Conservation (phyloP, 2,888 invertebrate genomes). For the Trissolcus brochymenae region DNA sequence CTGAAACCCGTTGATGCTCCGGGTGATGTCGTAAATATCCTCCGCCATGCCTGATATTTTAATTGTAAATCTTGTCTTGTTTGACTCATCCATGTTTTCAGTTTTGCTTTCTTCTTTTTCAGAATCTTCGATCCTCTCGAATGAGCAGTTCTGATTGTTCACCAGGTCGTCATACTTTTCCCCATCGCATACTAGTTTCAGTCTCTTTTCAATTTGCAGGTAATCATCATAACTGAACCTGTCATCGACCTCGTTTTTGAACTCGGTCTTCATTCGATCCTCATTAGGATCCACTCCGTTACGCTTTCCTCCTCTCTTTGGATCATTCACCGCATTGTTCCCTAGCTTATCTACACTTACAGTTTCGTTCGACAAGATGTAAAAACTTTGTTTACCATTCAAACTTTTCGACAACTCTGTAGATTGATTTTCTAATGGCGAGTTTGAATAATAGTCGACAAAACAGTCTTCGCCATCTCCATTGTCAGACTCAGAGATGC, state of each 20-base stretch:
- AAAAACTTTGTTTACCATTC: slow-evolving; percentile 20
- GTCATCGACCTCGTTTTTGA: slow-evolving; percentile 60
- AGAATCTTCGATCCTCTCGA: not conserved
- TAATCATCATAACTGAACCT: slow-evolving; percentile 60
- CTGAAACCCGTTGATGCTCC: slow-evolving; percentile 35
- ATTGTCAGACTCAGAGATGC: slow-evolving; percentile 54
- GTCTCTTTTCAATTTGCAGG: slow-evolving; percentile 68
- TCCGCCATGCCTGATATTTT: slow-evolving; percentile 68
- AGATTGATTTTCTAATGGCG: slow-evolving; percentile 6
- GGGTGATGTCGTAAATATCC: slow-evolving; percentile 66
- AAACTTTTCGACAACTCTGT: not conserved
- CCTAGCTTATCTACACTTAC: slow-evolving; percentile 27
- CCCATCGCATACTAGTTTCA: slow-evolving; percentile 63
- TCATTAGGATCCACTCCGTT: not conserved
- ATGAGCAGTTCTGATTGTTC: slow-evolving; percentile 3
- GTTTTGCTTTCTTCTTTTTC: not conserved
- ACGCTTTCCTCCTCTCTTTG: not conserved
- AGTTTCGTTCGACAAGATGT: slow-evolving; percentile 38
- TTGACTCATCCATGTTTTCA: not conserved
- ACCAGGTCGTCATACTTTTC: slow-evolving; percentile 46
- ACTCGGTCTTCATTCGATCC: slow-evolving; percentile 56
- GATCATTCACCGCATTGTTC: slow-evolving; percentile 3
- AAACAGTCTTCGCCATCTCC: slow-evolving; percentile 57
- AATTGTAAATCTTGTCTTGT: slow-evolving; percentile 62
- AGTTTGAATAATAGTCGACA: slow-evolving; percentile 62